Evolutionary conservation across 2,113 vertebrate species (phyloP).

Genomic region (Atlantisia rogersi): DNA sequence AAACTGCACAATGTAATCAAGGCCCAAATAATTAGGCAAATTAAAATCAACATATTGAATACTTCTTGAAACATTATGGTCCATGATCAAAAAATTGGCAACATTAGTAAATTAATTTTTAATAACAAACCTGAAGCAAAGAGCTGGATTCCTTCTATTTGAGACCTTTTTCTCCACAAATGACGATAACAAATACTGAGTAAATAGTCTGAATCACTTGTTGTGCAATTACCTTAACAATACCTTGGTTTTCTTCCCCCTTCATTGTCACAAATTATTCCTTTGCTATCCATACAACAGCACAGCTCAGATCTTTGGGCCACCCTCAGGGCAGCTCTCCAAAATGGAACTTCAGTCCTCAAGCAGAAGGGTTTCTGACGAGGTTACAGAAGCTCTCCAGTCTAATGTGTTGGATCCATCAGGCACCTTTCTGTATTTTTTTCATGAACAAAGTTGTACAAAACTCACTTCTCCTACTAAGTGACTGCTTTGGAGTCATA

Average conservation of each 20-base stretch:
- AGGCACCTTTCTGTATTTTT: fast-evolving
- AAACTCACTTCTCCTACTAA: neutral
- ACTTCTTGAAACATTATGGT: no score
- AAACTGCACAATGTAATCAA: no score
- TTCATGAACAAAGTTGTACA: neutral
- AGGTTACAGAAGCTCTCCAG: neutral
- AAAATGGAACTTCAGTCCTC: neutral
- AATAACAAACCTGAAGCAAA: neutral
- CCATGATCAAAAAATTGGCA: no score
- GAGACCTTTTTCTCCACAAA: neutral
- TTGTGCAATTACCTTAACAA: neutral
- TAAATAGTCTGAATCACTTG: neutral
- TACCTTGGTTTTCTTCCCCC: neutral
- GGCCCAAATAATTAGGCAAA: no score
- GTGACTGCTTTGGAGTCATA: neutral
- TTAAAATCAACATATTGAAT: no score
- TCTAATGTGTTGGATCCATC: neutral
- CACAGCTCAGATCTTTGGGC: neutral
- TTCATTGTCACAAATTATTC: neutral
- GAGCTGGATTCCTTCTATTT: neutral
- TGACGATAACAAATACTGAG: neutral
- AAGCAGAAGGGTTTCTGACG: neutral
- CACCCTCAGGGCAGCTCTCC: neutral
- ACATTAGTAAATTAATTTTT: neutral
- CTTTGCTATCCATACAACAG: fast-evolving